Evolutionary conservation across 2,113 vertebrate genomes (phyloP).

Genomic region (Corydoras sp.): DNA sequence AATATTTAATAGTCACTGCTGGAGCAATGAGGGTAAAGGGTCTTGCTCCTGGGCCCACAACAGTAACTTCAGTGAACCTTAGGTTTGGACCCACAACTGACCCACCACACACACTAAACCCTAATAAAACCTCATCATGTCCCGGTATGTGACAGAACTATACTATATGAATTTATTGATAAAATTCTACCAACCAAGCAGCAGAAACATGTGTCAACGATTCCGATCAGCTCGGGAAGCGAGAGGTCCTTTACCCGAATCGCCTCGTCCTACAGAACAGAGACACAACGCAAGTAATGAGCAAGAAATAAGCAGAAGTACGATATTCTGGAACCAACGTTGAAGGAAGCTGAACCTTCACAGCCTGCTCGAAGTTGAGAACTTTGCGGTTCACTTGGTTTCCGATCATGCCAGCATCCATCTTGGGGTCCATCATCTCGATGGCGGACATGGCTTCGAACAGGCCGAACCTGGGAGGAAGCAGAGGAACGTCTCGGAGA

Average conservation of each 20-base stretch:
- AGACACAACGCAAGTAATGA: constrained; percentile 12
- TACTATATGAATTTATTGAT: not conserved
- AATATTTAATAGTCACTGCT: too few species aligned
- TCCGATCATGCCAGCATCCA: constrained; percentile 99
- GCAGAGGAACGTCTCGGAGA: too few species aligned
- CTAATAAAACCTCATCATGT: too few species aligned
- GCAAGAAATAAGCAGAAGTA: not conserved
- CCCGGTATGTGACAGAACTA: not conserved
- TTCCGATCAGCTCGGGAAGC: constrained; percentile 89
- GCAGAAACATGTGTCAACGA: constrained; percentile 97
- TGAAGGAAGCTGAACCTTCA: constrained; percentile 73
- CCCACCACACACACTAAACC: too few species aligned
- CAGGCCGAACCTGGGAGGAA: constrained; percentile 80
- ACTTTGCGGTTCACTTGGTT: constrained; percentile 98
- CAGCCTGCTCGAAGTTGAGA: constrained; percentile 95
- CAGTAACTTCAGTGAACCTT: too few species aligned
- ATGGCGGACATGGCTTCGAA: constrained; percentile 99
- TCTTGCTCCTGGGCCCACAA: too few species aligned
- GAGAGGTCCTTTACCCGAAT: constrained; percentile 93
- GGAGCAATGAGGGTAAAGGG: too few species aligned
- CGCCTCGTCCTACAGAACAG: constrained; percentile 75
- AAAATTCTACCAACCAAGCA: constrained; percentile 79
- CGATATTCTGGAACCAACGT: not conserved
- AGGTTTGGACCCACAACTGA: too few species aligned
- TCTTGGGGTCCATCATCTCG: constrained; percentile 99